Conservation (phyloP, 2,888 invertebrate genomes). For the Drosophila siamana region DNA sequence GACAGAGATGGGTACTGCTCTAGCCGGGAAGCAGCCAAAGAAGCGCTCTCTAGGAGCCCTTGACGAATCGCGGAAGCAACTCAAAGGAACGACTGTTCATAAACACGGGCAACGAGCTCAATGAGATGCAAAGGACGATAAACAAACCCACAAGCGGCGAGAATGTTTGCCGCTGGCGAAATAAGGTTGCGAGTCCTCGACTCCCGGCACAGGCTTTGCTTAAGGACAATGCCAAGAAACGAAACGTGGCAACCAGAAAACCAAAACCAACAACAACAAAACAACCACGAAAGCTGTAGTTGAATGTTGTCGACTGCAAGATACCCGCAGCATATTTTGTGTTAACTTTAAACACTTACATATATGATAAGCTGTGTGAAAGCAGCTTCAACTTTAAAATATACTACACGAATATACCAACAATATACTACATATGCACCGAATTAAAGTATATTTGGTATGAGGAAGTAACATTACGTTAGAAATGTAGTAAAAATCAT, state of each 20-base stretch:
- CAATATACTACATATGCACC: no score
- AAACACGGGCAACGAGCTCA: conserved; percentile 66
- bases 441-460: no score
- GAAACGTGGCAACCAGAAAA: conserved; percentile 39
- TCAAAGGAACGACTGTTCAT: conserved; percentile 45
- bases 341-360: neutral
- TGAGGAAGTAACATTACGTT: no score
- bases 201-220: conserved; percentile 30
- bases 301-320: neutral
- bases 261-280: conserved; percentile 8
- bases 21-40: conserved; percentile 17
- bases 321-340: neutral
- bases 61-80: conserved; percentile 36
- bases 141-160: conserved; percentile 68
- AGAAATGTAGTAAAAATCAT: no score
- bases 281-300: neutral
- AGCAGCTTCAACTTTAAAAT: no score
- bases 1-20: neutral
- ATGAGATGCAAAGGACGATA: conserved; percentile 81
- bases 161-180: conserved; percentile 56
- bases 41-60: conserved; percentile 16
- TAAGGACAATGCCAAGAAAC: conserved; percentile 41
- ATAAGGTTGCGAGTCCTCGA: conserved; percentile 66
- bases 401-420: no score
- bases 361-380: no score